Evolutionary conservation across 2,113 vertebrate genomes (phyloP), one percentile per base, ranked within the genome.

Genomic region (Cricetomys ansorgei): DNA sequence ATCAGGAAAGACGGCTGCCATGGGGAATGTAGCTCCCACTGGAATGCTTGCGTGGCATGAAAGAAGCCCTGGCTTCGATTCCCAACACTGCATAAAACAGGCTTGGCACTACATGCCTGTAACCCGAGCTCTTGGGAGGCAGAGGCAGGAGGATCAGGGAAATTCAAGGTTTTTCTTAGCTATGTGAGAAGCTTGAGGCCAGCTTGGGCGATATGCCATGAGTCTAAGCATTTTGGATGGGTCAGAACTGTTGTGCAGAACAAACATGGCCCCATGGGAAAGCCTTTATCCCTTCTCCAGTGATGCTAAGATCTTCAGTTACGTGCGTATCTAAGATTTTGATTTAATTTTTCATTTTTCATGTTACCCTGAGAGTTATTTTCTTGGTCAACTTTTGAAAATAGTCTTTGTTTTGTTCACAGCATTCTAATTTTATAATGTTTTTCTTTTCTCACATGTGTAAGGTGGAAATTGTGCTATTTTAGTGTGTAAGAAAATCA

Each of bases 401-500:
- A 84, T 88, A 62, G 27, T 48, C 7, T 40, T 95, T 95, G 88
- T 75, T 21, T 8, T 6, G 59, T 90, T 80, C 59, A 43, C 75
- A 55, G 29, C 50, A n/a, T 64, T 65, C 50, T 96, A 83, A 45
- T 75, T 96, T 87, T 55, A 37, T 67, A 59, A 7, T 43, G 40
- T 67, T 94, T 15, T 84, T 88, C 69, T 93, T 91, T 97, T 17
- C 15, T 86, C 45, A 37, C 40, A 75, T 72, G 10, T 89, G 6
- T 69, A 92, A 92, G 85, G 11, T 79, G 40, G 94, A 89, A 86
- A 75, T 75, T 57, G 65, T 72, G 21, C 25, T 86, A 40, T 88
- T 94, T 88, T 79, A 89, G 17, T 83, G 11, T 73, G 5, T 40
- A 83, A 94, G 70, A 62, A 94, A 85, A 92, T 43, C 87, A n/a